phyloP scores from a whole-genome alignment of 2,797 vertebrate genomes.

The Otus scops region DNA sequence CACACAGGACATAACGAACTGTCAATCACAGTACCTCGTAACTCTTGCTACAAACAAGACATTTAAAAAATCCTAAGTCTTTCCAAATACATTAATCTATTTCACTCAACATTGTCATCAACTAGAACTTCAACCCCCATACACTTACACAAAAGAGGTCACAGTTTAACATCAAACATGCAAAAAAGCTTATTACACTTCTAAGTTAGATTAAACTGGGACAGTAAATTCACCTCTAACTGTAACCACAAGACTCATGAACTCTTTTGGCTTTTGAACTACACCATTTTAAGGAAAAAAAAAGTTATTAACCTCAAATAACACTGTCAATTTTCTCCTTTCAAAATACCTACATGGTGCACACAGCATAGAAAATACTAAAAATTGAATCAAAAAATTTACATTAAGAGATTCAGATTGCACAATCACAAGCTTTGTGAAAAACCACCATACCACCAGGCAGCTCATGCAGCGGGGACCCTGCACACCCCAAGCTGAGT shows the following conservation, averaged over 20 bases:
- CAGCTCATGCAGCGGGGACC: not conserved
- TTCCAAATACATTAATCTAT: not conserved
- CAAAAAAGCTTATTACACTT: not conserved
- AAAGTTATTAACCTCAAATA: not conserved
- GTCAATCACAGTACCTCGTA: rapidly evolving
- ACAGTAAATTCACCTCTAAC: not conserved
- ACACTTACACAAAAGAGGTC: not conserved
- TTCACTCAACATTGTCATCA: not conserved
- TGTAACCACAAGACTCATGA: not conserved
- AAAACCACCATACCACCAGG: not conserved
- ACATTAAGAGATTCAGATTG: not conserved
- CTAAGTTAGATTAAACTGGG: not conserved
- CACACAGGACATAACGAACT: not conserved
- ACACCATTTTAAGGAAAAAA: not conserved
- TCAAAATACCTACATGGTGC: not conserved
- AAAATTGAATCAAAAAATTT: not conserved
- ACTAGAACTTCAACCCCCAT: not conserved
- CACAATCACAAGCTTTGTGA: not conserved
- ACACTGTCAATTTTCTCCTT: not conserved
- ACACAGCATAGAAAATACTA: not conserved
- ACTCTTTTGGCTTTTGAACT: not conserved
- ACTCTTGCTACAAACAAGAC: not conserved
- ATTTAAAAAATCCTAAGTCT: not conserved
- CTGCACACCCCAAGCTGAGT: rapidly evolving
- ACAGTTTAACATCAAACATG: not conserved